Base-by-base conservation (phyloP, 1,140 invertebrate species). In the Spodoptera litura region DNA sequence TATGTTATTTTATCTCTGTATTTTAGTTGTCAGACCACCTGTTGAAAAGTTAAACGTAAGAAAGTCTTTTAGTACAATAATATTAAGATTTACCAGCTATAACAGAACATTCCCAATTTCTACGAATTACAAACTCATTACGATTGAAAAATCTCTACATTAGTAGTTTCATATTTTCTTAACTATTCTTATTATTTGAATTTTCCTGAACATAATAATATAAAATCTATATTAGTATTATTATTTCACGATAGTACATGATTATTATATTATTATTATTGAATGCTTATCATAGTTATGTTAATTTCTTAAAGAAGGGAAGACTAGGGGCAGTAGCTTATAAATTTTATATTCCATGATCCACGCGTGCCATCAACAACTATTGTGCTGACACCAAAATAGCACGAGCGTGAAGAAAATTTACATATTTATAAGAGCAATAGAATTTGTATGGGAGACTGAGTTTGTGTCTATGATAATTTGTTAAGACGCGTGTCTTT, bases 321-420 rank as follows among this genome's bases (percentile, higher is more conserved):
- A 68, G 10, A 44, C 27, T n/a, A 13, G 25, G 20, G 49, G 27
- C 10, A 52, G 49, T 68, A 9, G 11, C 12, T 62, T 44, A 62
- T 27, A 27, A 25, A 52, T 35, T 15, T 64, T 64, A n/a, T 44
- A 64, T 20, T 15, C 38, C 20, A 4, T 44, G n/a, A n/a, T 64
- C 6, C 6, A 44, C 64, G 49, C 64, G 64, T 52, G 64, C 49
- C 20, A 55, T 15, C 12, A 27, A 15, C 44, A 27, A 52, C 49
- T 51, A 66, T 68, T 68, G 64, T 68, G 49, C 64, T 27, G 15
- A 68, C 12, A 68, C 44, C 64, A 52, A 51, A 52, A 52, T 10
- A 44, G 49, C 64, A 68, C 64, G 64, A 68, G 64, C 44, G 49
- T 52, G 64, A 52, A 68, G 64, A 68, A 20, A 49, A 68, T 68